Percentiles rank a stretch among this genome's conserved stretches.
Conservation (phyloP, 2,113 vertebrate genomes). For the Oryzias celebensis region DNA sequence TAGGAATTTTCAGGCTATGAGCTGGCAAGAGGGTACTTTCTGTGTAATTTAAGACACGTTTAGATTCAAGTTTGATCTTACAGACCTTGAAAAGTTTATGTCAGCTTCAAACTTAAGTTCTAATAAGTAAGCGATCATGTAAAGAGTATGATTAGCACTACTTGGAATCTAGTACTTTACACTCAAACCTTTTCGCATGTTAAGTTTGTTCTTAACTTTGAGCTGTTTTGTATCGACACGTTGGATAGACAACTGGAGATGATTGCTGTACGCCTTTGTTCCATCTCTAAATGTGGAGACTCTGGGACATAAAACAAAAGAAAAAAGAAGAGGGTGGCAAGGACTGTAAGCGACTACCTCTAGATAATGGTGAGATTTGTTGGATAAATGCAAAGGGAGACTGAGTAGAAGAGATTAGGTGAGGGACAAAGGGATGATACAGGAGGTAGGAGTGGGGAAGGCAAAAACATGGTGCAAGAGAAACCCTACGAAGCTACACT, state of each 20-base stretch:
- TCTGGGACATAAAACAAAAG: constrained; percentile 14
- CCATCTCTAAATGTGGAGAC: constrained; percentile 26
- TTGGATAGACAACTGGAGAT: constrained; percentile 40
- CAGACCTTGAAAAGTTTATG: constrained; percentile 3
- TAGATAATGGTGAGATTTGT: constrained; percentile 36
- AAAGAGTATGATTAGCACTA: constrained; percentile 24
- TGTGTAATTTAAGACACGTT: constrained; percentile 31
- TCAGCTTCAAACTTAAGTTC: neutral
- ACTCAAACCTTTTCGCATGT: constrained; percentile 7
- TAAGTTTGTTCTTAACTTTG: constrained; percentile 24
- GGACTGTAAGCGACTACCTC: neutral
- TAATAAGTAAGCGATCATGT: constrained; percentile 24
- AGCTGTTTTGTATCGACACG: constrained; percentile 35
- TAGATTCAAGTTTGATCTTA: neutral
- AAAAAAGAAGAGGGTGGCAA: neutral
- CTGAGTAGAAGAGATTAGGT: neutral
- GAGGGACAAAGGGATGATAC: too few species aligned
- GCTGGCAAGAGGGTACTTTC: constrained; percentile 24
- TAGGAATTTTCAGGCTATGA: constrained; percentile 24
- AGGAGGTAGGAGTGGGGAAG: neutral
- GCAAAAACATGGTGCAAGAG: constrained; percentile 28
- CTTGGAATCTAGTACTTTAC: constrained; percentile 16
- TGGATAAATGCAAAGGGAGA: constrained; percentile 18
- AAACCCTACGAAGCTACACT: constrained; percentile 54
- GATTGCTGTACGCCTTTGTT: constrained; percentile 48